Evolutionary conservation across 1,140 invertebrate species (phyloP), one percentile per base, ranked within the genome.

Genomic region (Nebria ingens): DNA sequence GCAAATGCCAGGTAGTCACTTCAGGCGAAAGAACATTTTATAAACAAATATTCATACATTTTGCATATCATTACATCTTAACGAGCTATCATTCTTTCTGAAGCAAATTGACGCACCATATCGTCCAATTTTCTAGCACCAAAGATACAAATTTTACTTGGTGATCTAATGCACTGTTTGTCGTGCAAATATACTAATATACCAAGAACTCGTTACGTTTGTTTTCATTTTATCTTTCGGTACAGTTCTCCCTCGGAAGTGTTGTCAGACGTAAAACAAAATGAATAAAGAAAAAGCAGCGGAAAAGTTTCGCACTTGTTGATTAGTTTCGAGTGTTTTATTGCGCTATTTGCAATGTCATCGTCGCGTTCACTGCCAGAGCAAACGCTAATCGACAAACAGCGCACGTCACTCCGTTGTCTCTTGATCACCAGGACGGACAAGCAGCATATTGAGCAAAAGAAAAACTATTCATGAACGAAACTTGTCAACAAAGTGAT

Each of bases 31-130:
- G 40, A 12, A 45, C 40, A 45, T 45, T 45, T 17, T 45, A 17
- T 45, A 45, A 45, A 45, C 40, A 45, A 45, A 45, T 45, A 45
- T 45, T 45, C 40, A 45, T 45, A 45, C 40, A 45, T 45, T 45
- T 45, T 45, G 40, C 40, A 45, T 45, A 45, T 45, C 40, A 17
- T 45, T 45, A 45, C 9, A 45, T 45, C 40, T 45, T 45, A 45
- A 45, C 40, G 40, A 45, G 40, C 6, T 17, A 45, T 45, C 40
- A 45, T 45, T 45, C 40, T 45, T 34, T 45, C 40, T 12, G 15
- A 6, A 4, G 17, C 40, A 9, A 45, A 34, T 34, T 34, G 40
- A 11, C 40, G 15, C 6, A 12, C 40, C 6, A 45, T 45, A 11
- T 45, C 25, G 40, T 45, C 15, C 6, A 12, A 45, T 9, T 12